Percentiles rank a stretch among this genome's conserved stretches.
Conservation (phyloP, 2,888 invertebrate genomes). For the Pyrrhia umbra region DNA sequence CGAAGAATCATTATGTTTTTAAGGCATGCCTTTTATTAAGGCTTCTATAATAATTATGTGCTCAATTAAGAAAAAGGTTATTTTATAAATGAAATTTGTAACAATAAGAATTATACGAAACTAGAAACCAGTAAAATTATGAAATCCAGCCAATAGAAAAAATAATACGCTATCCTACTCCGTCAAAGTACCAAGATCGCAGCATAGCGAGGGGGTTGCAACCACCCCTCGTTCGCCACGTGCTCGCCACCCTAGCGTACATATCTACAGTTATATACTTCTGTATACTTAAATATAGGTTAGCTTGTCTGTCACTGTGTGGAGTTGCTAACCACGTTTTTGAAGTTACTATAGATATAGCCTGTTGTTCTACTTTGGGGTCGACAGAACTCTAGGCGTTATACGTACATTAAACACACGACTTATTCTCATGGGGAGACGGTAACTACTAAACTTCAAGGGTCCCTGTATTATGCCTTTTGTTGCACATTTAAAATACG, state of each 20-base stretch:
- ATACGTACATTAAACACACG: constrained; percentile 12
- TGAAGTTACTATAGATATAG: constrained; percentile 41
- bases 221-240: constrained; percentile 78
- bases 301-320: constrained; percentile 73
- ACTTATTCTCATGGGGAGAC: background rate
- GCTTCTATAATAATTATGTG: too few relatives aligned
- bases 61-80: too few relatives aligned
- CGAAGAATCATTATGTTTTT: too few relatives aligned
- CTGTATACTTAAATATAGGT: constrained; percentile 83
- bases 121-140: background rate
- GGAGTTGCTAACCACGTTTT: constrained; percentile 54
- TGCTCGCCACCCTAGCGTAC: constrained; percentile 72
- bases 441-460: background rate
- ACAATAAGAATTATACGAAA: background rate
- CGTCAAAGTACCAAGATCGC: constrained; percentile 72
- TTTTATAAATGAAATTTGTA: too few relatives aligned
- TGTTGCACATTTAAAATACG: too few relatives aligned
- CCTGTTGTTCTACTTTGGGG: constrained; percentile 32
- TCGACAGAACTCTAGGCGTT: constrained; percentile 24
- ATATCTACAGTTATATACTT: constrained; percentile 59
- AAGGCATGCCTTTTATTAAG: too few relatives aligned
- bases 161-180: constrained; percentile 1
- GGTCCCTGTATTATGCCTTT: background rate
- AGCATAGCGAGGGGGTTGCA: constrained; percentile 71
- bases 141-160: background rate